phyloP scores from a whole-genome alignment of 2,113 vertebrate genomes.

The Hystrix cristata region DNA sequence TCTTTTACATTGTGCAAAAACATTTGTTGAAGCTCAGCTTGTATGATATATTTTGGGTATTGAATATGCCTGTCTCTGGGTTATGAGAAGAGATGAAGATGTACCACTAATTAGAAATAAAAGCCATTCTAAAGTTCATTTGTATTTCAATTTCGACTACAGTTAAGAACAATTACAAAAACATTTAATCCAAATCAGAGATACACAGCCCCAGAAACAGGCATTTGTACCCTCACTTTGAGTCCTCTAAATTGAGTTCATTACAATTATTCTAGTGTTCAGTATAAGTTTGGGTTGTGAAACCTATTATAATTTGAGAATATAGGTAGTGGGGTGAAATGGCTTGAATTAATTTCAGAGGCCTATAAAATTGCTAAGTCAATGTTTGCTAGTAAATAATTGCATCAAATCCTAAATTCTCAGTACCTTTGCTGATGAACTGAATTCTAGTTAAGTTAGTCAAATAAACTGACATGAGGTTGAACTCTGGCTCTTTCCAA shows the following conservation, averaged over 20 bases:
- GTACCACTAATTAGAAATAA: neutral
- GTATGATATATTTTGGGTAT: neutral
- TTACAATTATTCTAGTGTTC: conserved; percentile 1
- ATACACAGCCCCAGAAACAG: neutral
- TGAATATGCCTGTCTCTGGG: neutral
- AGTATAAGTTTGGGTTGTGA: neutral
- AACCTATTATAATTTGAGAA: conserved; percentile 17
- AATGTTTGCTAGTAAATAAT: conserved; percentile 15
- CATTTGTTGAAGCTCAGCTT: neutral
- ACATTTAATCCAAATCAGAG: neutral
- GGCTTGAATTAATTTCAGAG: conserved; percentile 38
- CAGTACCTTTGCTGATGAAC: conserved; percentile 25
- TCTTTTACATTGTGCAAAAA: neutral
- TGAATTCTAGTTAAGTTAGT: neutral
- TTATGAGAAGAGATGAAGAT: conserved; percentile 31
- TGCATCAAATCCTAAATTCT: neutral
- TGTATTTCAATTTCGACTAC: conserved; percentile 34
- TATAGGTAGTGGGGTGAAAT: neutral
- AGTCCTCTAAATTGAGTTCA: neutral
- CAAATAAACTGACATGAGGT: neutral
- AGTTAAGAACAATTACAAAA: neutral
- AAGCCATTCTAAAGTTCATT: neutral
- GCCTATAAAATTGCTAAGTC: neutral
- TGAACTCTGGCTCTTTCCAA: neutral
- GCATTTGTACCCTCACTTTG: neutral